Conservation (phyloP, 2,797 vertebrate species). For the Merluccius polli region DNA sequence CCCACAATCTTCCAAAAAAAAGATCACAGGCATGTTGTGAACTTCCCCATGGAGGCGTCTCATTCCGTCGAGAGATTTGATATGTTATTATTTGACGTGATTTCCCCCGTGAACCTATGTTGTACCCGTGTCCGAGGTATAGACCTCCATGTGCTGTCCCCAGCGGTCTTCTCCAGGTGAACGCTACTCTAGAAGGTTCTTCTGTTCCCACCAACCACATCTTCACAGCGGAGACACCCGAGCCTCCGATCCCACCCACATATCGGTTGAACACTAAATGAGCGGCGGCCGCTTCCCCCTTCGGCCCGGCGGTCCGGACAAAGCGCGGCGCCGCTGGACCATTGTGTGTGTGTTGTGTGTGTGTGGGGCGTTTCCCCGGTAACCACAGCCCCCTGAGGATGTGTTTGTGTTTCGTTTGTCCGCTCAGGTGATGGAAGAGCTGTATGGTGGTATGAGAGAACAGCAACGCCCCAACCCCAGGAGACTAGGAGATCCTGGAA, state of each 20-base stretch:
- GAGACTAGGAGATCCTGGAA: conserved; percentile 44
- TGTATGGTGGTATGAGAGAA: conserved; percentile 8
- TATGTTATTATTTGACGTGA: too few relatives aligned
- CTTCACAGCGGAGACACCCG: too few relatives aligned
- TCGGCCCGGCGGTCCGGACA: too few relatives aligned
- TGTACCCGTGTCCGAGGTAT: not conserved
- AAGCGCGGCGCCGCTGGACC: too few relatives aligned
- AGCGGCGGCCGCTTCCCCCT: too few relatives aligned
- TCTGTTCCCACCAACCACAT: too few relatives aligned
- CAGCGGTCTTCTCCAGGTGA: conserved; percentile 10
- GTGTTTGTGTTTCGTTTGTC: conserved; percentile 26
- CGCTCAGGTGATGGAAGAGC: conserved; percentile 57
- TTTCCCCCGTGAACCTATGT: not conserved
- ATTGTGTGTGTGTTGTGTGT: not conserved
- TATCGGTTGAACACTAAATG: too few relatives aligned
- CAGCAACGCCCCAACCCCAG: not conserved
- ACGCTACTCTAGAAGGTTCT: too few relatives aligned
- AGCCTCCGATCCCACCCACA: too few relatives aligned
- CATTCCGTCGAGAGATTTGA: not conserved
- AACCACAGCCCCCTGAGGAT: conserved; percentile 29
- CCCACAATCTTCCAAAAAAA: not conserved
- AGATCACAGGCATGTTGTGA: not conserved
- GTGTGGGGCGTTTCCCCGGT: not conserved
- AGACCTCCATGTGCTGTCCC: not conserved
- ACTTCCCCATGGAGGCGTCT: not conserved